Conservation (phyloP, 2,797 vertebrate species). For the Mormyrus hasselquistii region DNA sequence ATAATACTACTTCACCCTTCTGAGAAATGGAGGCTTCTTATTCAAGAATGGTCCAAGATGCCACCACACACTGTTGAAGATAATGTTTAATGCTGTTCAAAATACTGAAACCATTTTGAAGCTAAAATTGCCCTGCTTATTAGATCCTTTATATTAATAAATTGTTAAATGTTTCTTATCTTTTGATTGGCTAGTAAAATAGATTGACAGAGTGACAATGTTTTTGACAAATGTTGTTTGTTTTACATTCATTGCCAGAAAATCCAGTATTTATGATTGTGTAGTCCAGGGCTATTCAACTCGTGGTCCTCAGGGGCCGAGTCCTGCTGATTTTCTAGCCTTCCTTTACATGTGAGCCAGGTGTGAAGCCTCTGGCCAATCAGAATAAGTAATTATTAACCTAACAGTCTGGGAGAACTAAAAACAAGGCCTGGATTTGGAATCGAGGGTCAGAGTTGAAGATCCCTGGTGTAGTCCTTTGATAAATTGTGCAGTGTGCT, state of each 20-base stretch:
- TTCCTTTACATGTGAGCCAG: too few relatives aligned
- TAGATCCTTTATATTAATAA: neutral
- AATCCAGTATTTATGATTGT: neutral
- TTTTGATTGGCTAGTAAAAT: neutral
- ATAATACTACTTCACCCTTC: neutral
- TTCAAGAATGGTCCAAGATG: neutral
- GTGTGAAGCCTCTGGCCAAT: too few relatives aligned
- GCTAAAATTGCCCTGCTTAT: neutral
- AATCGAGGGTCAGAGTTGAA: too few relatives aligned
- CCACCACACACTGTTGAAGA: neutral
- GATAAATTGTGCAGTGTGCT: neutral
- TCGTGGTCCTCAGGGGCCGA: too few relatives aligned
- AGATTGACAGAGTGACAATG: neutral
- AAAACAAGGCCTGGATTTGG: too few relatives aligned
- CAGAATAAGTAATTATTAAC: too few relatives aligned
- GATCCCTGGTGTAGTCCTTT: neutral
- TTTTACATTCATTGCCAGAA: neutral
- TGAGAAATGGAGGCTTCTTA: neutral
- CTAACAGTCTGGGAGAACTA: too few relatives aligned
- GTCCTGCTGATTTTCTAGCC: too few relatives aligned
- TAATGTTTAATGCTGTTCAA: neutral
- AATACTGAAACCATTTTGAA: neutral
- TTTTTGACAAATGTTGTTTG: neutral
- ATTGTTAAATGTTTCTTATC: neutral
- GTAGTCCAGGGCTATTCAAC: neutral